phyloP scores from a whole-genome alignment of 30 jellyfish, hydroid and myxozoan genomes.

The Turritopsis rubra region DNA sequence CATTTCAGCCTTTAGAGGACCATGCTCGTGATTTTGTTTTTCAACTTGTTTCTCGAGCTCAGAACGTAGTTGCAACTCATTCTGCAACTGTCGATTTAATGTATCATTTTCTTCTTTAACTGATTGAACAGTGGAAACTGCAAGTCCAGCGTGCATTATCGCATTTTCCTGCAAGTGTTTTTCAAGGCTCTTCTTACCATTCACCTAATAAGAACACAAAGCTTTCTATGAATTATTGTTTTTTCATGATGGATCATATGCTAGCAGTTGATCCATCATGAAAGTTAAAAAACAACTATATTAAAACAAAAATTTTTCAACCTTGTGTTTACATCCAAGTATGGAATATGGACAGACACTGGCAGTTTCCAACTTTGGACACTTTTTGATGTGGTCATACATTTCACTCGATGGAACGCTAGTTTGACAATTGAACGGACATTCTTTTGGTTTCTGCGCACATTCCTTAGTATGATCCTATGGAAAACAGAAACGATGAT shows the following conservation, averaged over 20 bases:
- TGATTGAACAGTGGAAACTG: background rate
- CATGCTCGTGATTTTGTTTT: background rate
- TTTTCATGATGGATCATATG: background rate
- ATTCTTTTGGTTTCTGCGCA: constrained; percentile 9
- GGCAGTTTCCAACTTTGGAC: constrained; percentile 7
- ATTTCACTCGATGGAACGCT: background rate
- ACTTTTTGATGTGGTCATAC: background rate
- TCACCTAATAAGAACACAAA: background rate
- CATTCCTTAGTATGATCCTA: background rate
- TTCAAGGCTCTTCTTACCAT: background rate
- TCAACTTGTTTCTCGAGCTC: background rate
- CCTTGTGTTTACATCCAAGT: constrained; percentile 4
- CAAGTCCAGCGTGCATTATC: background rate
- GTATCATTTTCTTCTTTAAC: background rate
- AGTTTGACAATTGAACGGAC: background rate
- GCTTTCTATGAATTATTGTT: background rate
- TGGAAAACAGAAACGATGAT: too few species aligned
- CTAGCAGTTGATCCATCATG: too few species aligned
- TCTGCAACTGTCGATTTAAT: background rate
- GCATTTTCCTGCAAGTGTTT: background rate
- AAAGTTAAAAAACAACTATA: background rate
- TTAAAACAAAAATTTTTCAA: background rate
- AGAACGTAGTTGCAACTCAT: background rate
- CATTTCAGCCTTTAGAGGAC: background rate
- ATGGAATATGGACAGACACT: background rate